Evolutionary conservation across 2,113 vertebrate species (phyloP), one percentile per base, ranked within the genome.

Genomic region (Lota lota): DNA sequence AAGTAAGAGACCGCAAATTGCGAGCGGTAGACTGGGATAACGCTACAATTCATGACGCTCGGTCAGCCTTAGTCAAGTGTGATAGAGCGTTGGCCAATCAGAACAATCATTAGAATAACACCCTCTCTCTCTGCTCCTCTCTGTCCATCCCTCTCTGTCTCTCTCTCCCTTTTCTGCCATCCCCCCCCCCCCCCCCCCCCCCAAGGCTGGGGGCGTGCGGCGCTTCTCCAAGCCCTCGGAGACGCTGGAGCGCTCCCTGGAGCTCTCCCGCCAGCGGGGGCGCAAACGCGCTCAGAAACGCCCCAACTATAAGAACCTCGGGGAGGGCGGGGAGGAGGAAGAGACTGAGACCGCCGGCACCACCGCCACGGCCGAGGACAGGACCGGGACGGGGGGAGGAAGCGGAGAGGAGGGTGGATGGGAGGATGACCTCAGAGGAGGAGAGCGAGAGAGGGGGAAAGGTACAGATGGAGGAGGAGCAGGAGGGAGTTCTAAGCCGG

Each of bases 261-360:
- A 99, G 87, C 93, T 99, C 74, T 98, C 94, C 24, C 95, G 96
- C 69, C 95, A 97, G 33, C 94, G 94, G 6, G 96, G 97, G 57
- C 96, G 91, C 82, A 95, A 96, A 85, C 94, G 89, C 64, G 76
- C 92, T 10, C 96, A 97, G 76, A 98, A 98, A 83, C 94, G 97
- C 70, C 97, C 97, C 54, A 99, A 99, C 87, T 99, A 99, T 83
- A 99, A 99, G 90, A 99, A 99, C 22, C 90, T 99, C 73, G 97
- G 97, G 20, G 97, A 99, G 81, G 97, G 99, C 4, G 97, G 98
- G 4, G 97, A 98, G 14, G 97, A 98, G 47, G 96, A 99, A 64
- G 93, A 83, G 24, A 66, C 1, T 92, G 81, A 86, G 89, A 12
- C 36, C 36, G 36, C 36, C 36, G 11, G 2, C 36, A 5, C 36